Conservation (phyloP, 2,113 vertebrate genomes). For the Alces alces region DNA sequence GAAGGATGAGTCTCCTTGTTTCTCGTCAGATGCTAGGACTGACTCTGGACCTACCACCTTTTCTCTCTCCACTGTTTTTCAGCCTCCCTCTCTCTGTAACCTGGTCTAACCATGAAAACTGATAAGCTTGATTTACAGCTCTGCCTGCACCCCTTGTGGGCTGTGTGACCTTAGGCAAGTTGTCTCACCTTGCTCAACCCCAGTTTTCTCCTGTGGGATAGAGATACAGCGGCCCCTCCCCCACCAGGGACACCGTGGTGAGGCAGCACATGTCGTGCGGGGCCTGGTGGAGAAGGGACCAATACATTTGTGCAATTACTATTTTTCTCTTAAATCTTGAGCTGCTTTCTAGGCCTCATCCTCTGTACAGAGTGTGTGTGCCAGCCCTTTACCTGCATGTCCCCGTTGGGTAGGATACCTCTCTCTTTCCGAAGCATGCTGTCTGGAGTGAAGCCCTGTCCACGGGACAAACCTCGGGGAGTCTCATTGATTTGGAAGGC, state of each 20-base stretch:
- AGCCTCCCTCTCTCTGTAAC: neutral
- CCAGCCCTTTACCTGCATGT: neutral
- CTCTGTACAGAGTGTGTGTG: neutral
- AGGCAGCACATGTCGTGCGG: rapidly evolving
- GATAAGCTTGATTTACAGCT: neutral
- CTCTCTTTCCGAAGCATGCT: neutral
- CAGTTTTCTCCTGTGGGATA: neutral
- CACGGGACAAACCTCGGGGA: neutral
- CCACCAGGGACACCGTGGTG: neutral
- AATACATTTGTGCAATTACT: neutral
- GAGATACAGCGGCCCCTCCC: neutral
- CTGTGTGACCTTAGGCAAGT: neutral
- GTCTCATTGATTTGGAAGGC: neutral
- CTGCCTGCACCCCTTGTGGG: neutral
- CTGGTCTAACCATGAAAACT: neutral
- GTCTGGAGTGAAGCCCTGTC: neutral
- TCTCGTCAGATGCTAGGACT: neutral
- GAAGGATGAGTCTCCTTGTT: neutral
- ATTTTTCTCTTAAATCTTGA: neutral
- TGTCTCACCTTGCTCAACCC: neutral
- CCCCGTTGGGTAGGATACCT: neutral
- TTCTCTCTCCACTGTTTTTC: neutral
- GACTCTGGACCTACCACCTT: neutral
- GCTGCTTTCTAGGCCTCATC: neutral
- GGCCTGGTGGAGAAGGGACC: neutral